A percentile compares a stretch with the other conserved stretches of the same genome.
Evolutionary conservation across 2,797 vertebrate genomes (phyloP).

Genomic region (Antennarius maculatus): DNA sequence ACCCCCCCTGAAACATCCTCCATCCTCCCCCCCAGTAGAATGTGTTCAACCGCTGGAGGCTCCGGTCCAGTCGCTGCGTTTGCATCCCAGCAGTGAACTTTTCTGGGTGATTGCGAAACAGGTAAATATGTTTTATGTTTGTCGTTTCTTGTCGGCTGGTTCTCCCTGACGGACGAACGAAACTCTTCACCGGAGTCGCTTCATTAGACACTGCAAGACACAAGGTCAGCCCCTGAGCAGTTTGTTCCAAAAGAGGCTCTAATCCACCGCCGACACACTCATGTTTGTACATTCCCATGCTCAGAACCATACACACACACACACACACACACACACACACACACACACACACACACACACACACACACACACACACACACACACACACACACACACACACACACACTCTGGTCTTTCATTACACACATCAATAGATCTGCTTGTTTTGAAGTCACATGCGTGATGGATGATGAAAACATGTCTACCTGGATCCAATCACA

Average conservation of each 20-base stretch:
- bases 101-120: conserved; percentile 56
- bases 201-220: conserved; percentile 56
- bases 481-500: conserved; percentile 60
- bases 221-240: conserved; percentile 47
- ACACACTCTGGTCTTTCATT: conserved; percentile 21
- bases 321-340: conserved; percentile 5
- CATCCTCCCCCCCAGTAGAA: conserved; percentile 43
- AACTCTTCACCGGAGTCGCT: conserved; percentile 51
- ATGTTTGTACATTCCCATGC: not conserved
- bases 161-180: conserved; percentile 29
- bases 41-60: conserved; percentile 54
- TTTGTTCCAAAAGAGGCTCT: conserved; percentile 17
- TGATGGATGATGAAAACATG: conserved; percentile 57
- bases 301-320: not conserved
- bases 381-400: conserved; percentile 8
- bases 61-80: conserved; percentile 45
- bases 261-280: conserved; percentile 19
- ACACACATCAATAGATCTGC: conserved; percentile 49
- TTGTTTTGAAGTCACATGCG: conserved; percentile 58
- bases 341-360: conserved; percentile 12
- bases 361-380: not conserved
- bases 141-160: not conserved
- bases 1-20: conserved; percentile 34
- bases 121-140: conserved; percentile 62
- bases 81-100: conserved; percentile 66